Percentiles rank a stretch among this genome's conserved stretches.
phyloP scores from a whole-genome alignment of 2,113 vertebrate species.

The Myxocyprinus asiaticus region DNA sequence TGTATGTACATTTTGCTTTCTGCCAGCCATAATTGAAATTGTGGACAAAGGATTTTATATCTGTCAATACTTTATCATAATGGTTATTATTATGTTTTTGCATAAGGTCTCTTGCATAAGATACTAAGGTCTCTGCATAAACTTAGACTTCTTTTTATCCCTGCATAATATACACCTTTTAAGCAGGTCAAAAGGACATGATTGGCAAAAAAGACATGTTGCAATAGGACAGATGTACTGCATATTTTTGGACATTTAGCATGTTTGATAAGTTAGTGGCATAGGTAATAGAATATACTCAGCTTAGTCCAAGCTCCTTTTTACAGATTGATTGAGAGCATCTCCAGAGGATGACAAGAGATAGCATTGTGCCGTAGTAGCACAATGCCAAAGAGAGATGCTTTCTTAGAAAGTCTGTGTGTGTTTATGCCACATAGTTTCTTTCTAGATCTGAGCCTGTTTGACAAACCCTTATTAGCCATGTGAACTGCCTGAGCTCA shows the following conservation, averaged over 20 bases:
- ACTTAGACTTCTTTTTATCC: too few species aligned
- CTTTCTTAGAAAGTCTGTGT: slow-evolving; percentile 14
- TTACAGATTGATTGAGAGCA: background rate
- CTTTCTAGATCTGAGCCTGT: background rate
- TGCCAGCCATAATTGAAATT: background rate
- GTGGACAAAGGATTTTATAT: background rate
- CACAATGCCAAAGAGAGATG: background rate
- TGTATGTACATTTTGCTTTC: background rate
- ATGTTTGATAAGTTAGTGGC: background rate
- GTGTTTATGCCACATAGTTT: background rate
- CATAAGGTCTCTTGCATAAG: too few species aligned
- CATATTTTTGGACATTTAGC: slow-evolving; percentile 3
- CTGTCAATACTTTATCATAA: background rate
- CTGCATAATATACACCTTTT: background rate
- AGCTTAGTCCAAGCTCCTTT: background rate
- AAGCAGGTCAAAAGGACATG: background rate
- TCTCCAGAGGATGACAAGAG: slow-evolving; percentile 12
- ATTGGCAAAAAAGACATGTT: background rate
- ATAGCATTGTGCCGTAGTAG: background rate
- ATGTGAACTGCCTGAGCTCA: slow-evolving; percentile 2
- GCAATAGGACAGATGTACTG: slow-evolving; percentile 10
- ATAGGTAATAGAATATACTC: background rate
- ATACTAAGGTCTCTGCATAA: too few species aligned
- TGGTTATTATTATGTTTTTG: background rate
- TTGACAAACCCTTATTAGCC: background rate